Evolutionary conservation across 2,113 vertebrate genomes (phyloP).

Genomic region (Cottus gobio): DNA sequence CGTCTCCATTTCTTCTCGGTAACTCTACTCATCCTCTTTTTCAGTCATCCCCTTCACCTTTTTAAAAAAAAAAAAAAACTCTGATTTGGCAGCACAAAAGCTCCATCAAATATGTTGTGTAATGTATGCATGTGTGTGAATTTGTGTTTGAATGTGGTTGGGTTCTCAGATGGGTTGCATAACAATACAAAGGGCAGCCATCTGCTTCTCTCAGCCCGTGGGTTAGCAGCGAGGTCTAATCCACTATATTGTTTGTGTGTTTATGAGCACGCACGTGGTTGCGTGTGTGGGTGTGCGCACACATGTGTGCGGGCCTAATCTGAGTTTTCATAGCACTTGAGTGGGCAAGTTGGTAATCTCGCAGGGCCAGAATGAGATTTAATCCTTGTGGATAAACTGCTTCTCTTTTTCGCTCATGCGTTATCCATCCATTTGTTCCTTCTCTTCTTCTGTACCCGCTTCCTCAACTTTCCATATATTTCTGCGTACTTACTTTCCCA

Average conservation of each 20-base stretch:
- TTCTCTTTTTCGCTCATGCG: conserved; percentile 44
- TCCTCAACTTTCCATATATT: background rate
- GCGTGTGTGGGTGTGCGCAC: conserved; percentile 9
- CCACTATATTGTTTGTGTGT: conserved; percentile 53
- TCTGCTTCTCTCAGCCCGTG: conserved; percentile 70
- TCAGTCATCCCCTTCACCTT: background rate
- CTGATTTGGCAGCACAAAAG: background rate
- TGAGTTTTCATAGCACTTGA: conserved; percentile 66
- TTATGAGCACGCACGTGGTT: conserved; percentile 26
- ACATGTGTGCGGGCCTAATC: conserved; percentile 63
- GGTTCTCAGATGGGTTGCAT: conserved; percentile 63
- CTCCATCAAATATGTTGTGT: background rate
- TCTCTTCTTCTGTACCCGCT: background rate
- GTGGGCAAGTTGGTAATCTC: conserved; percentile 72
- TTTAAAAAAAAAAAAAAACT: too few species aligned
- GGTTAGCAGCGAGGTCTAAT: conserved; percentile 64
- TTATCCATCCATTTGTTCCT: conserved; percentile 34
- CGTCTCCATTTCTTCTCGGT: conserved; percentile 21
- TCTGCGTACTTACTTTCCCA: background rate
- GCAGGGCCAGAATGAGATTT: conserved; percentile 63
- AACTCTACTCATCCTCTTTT: background rate
- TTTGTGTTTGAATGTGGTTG: conserved; percentile 34
- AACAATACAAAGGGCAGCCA: conserved; percentile 73
- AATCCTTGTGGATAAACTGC: conserved; percentile 62
- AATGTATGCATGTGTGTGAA: background rate